phyloP scores from a whole-genome alignment of 2,797 vertebrate species.

The Buphagus erythrorhynchus region DNA sequence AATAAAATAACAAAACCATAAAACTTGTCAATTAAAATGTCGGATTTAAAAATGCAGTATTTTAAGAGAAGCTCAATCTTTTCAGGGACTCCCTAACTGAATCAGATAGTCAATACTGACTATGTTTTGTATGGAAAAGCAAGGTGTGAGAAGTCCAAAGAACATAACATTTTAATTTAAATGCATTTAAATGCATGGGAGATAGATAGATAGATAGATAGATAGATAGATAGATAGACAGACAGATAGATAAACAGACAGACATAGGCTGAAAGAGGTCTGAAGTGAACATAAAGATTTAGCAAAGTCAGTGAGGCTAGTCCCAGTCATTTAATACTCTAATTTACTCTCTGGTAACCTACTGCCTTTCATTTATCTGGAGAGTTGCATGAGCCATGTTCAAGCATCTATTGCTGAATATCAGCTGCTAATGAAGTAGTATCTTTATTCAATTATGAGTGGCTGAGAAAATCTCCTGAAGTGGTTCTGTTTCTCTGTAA shows the following conservation, averaged over 20 bases:
- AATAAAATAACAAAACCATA: not conserved
- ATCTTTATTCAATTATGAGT: not conserved
- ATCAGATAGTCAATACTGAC: not conserved
- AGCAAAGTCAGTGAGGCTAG: not conserved
- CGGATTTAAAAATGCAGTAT: not conserved
- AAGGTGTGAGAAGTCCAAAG: not conserved
- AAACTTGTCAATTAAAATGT: fast-evolving
- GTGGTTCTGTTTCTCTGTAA: not conserved
- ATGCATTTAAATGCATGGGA: not conserved
- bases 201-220: not conserved
- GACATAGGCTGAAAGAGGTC: not conserved
- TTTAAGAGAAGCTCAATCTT: not conserved
- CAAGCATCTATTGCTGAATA: not conserved
- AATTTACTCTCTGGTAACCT: not conserved
- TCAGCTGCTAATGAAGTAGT: not conserved
- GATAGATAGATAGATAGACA: fast-evolving
- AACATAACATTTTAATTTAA: not conserved
- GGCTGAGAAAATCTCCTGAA: not conserved
- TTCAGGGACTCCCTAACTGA: not conserved
- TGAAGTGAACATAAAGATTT: not conserved
- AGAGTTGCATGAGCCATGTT: not conserved
- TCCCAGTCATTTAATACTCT: not conserved
- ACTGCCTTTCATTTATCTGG: not conserved
- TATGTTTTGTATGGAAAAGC: not conserved
- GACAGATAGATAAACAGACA: fast-evolving